Evolutionary conservation across 2,797 vertebrate species (phyloP).

Genomic region (Telmatherina bonti): DNA sequence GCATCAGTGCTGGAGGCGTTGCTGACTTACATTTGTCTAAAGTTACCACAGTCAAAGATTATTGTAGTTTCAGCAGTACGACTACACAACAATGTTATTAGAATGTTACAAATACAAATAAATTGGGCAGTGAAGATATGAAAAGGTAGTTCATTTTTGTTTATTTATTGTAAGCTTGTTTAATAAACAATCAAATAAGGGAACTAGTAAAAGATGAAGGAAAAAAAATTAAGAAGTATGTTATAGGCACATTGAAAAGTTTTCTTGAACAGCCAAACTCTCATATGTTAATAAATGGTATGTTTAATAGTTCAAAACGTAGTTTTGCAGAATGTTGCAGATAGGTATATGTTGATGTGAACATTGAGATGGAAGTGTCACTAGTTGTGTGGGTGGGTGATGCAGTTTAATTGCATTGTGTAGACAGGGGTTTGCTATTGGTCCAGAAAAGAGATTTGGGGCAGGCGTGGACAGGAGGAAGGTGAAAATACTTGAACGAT

Average conservation of each 20-base stretch:
- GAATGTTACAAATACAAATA: too few relatives aligned
- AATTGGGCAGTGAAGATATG: not conserved
- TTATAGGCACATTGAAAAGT: not conserved
- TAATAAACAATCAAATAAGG: not conserved
- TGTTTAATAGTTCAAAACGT: not conserved
- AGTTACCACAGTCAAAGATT: not conserved
- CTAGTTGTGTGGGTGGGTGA: slow-evolving; percentile 55
- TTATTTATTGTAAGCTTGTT: not conserved
- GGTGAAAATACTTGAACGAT: slow-evolving; percentile 80
- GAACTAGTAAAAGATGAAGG: too few relatives aligned
- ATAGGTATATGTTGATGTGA: slow-evolving; percentile 39
- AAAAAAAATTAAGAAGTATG: too few relatives aligned
- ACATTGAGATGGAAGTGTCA: slow-evolving; percentile 51
- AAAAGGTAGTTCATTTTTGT: not conserved
- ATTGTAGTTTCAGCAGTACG: not conserved
- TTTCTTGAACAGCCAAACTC: not conserved
- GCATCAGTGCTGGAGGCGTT: not conserved
- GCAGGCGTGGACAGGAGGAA: slow-evolving; percentile 77
- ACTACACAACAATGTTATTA: not conserved
- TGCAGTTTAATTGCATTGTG: slow-evolving; percentile 62
- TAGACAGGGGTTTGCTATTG: slow-evolving; percentile 64
- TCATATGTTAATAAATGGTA: not conserved
- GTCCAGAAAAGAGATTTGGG: slow-evolving; percentile 68
- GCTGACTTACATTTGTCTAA: not conserved
- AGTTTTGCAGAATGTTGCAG: not conserved